Conservation (phyloP, 2,113 vertebrate species). For the Pygoscelis adeliae region DNA sequence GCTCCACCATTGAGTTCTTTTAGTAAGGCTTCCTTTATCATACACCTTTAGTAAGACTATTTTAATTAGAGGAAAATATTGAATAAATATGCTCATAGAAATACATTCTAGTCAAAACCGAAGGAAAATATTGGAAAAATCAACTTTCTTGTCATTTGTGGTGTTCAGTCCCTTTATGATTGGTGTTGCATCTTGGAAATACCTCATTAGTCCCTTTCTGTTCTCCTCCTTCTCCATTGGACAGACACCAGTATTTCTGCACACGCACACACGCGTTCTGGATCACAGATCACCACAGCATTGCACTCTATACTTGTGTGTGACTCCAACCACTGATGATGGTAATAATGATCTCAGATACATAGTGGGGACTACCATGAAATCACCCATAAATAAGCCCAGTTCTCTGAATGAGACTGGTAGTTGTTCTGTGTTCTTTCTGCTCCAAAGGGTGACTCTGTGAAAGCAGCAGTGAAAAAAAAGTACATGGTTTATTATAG, state of each 20-base stretch:
- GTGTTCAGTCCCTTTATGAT: neutral
- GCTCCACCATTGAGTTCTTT: too few species aligned
- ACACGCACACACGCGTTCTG: too few species aligned
- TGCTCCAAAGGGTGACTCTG: neutral
- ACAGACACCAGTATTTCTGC: neutral
- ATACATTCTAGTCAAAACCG: neutral
- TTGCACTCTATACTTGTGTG: too few species aligned
- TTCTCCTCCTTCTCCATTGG: neutral
- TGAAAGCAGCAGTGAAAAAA: neutral
- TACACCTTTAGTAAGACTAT: neutral
- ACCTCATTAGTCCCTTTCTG: neutral
- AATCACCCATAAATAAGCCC: too few species aligned
- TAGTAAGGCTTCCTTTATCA: neutral
- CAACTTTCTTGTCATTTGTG: neutral
- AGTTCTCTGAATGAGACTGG: fast-evolving
- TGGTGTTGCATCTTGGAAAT: neutral
- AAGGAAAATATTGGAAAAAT: neutral
- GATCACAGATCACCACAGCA: neutral
- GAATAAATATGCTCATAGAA: neutral
- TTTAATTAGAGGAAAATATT: neutral
- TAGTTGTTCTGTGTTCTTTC: neutral
- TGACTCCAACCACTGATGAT: neutral
- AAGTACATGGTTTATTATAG: neutral
- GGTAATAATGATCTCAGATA: neutral
- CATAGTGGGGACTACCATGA: too few species aligned